Percentiles rank a stretch among this genome's conserved stretches.
Evolutionary conservation across 2,113 vertebrate species (phyloP).

Genomic region (Myotis brandtii): DNA sequence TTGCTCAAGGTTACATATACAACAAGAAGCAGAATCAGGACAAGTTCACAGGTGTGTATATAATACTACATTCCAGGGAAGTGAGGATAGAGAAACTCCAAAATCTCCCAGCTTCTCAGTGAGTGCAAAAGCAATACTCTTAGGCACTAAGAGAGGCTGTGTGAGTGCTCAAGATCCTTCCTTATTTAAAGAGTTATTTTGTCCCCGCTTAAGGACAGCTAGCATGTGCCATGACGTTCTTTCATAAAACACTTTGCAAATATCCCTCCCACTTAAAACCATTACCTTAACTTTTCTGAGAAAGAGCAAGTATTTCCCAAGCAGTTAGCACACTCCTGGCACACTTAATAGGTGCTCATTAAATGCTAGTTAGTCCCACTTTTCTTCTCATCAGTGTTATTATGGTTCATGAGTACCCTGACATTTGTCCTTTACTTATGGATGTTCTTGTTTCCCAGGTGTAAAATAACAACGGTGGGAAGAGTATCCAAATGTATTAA

Average conservation of each 20-base stretch:
- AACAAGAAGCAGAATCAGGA: not conserved
- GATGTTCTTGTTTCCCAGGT: not conserved
- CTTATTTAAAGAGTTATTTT: not conserved
- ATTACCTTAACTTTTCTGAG: not conserved
- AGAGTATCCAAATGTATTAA: not conserved
- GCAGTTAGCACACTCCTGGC: not conserved
- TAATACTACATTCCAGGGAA: not conserved
- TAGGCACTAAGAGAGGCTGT: not conserved
- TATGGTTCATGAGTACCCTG: not conserved
- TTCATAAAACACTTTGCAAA: constrained; percentile 32
- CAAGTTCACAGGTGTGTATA: not conserved
- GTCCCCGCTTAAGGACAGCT: not conserved
- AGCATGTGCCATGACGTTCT: not conserved
- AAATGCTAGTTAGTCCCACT: not conserved
- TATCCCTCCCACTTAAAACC: constrained; percentile 10
- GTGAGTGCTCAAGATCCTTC: not conserved
- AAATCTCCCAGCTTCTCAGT: not conserved
- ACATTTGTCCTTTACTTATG: not conserved
- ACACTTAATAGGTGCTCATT: not conserved
- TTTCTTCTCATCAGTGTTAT: not conserved
- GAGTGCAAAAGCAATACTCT: not conserved
- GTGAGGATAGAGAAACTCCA: not conserved
- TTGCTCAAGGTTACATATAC: not conserved
- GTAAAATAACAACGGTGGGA: not conserved
- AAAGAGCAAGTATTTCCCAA: constrained; percentile 43